Conservation (phyloP, 1,140 invertebrate species). For the Hestina assimilis region DNA sequence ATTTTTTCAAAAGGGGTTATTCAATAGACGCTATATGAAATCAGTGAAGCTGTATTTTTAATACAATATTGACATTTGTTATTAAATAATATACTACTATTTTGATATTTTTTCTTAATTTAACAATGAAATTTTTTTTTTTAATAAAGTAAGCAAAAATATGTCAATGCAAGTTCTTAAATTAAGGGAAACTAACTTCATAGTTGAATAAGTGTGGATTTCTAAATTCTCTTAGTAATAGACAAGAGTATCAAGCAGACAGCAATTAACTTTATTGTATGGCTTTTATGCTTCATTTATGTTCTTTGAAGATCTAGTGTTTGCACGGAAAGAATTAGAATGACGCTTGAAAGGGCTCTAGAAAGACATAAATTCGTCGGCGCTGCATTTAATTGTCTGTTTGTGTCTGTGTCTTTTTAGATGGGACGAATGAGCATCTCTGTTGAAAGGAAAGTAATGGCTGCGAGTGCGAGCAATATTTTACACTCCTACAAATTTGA, state of each 20-base stretch:
- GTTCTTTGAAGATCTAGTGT: neutral
- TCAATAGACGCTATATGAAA: conserved; percentile 36
- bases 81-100: too few species aligned
- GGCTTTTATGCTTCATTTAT: neutral
- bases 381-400: conserved; percentile 52
- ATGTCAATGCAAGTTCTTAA: too few species aligned
- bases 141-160: too few species aligned
- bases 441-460: conserved; percentile 41
- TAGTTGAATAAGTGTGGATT: too few species aligned
- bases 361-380: conserved; percentile 40
- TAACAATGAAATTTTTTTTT: too few species aligned
- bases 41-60: too few species aligned
- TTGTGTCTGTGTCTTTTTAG: conserved; percentile 49
- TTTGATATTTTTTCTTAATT: too few species aligned
- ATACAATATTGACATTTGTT: too few species aligned
- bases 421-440: conserved; percentile 27
- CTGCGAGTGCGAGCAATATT: conserved; percentile 31
- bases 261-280: too few species aligned
- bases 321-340: conserved; percentile 4
- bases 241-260: too few species aligned
- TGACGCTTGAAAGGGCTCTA: conserved; percentile 5
- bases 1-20: conserved; percentile 52
- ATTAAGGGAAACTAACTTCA: too few species aligned
- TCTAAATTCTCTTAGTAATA: too few species aligned
- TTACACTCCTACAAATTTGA: conserved; percentile 22